phyloP scores from a whole-genome alignment of 2,797 vertebrate genomes.

The Phrynocephalus guinanensis region DNA sequence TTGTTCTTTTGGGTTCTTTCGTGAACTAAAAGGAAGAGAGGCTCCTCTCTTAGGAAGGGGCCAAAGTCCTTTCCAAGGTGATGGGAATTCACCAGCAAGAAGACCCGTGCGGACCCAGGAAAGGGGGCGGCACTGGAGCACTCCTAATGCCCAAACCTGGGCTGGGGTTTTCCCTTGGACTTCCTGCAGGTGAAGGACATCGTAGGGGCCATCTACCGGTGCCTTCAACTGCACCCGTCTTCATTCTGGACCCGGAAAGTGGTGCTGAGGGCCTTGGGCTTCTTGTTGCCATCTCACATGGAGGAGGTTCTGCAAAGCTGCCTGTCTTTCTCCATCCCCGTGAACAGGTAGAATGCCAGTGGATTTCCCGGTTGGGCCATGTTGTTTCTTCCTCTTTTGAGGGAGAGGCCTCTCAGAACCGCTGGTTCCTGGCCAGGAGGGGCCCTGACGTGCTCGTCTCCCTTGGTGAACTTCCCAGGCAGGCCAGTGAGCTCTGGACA shows the following conservation, averaged over 20 bases:
- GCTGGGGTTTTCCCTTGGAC: too few relatives aligned
- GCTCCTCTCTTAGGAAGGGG: too few relatives aligned
- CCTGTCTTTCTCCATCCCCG: conserved; percentile 14
- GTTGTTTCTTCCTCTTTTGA: neutral
- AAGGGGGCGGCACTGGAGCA: neutral
- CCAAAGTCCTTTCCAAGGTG: too few relatives aligned
- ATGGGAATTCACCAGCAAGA: too few relatives aligned
- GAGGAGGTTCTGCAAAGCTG: conserved; percentile 25
- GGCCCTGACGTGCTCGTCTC: neutral
- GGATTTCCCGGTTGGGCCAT: rapidly evolving
- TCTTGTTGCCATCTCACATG: conserved; percentile 23
- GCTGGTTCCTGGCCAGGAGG: neutral
- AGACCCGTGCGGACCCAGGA: too few relatives aligned
- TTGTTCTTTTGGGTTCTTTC: too few relatives aligned
- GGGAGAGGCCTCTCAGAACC: too few relatives aligned
- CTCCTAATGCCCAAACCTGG: too few relatives aligned
- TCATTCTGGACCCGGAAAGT: conserved; percentile 29
- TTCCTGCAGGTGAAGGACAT: conserved; percentile 16
- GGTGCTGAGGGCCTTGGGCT: conserved; percentile 7
- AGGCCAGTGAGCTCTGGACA: conserved; percentile 15
- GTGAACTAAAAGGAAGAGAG: too few relatives aligned
- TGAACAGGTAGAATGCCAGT: conserved; percentile 4
- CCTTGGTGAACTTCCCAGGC: neutral
- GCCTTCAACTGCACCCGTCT: neutral
- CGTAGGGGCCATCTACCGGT: neutral